Evolutionary conservation across 2,888 invertebrate species (phyloP), one percentile per base, ranked within the genome.

Genomic region (Mycalesis mineus): DNA sequence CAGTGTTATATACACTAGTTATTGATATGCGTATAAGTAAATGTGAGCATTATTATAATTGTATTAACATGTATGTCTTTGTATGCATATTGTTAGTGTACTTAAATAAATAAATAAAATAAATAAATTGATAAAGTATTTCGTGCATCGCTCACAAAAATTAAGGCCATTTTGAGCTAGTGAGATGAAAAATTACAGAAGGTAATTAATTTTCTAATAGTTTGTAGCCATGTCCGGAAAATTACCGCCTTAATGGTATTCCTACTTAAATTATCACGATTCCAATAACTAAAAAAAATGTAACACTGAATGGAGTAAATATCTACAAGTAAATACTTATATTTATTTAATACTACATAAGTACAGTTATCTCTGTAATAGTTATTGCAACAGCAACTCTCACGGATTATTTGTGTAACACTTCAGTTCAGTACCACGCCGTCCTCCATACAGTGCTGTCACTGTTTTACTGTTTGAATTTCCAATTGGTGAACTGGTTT

Each of bases 381-480:
- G 29, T 51, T 51, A 51, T 39, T 51, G 47, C 48, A 33, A 41
- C 42, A 55, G 31, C 41, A 55, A 14, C 50, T 50, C 50, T 50
- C 51, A 31, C 28, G 14, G 29, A 40, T 13, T 51, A 36, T 50
- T 55, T 55, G 54, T 5, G 37, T 54, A 8, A n/a, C 39, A 14
- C 54, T 53, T 58, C 58, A 58, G 58, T 53, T 58, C 58, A 58
- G 58, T 57, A 9, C 36, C 48, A 28, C 60, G 53, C 52, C 37
- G 44, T 28, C 48, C 56, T 48, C n/a, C 49, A 36, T 33, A 42
- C 53, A 31, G 56, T 22, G 52, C 29, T 47, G 52, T 48, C 47
- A 52, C 42, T 17, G 47, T 9, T 15, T 14, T 31, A 55, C 11
- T 9, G 51, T 55, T 47, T 48, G 13, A 48, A 51, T 22, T 49